Conservation (phyloP, 2,797 vertebrate genomes). For the Tokudaia tokunoshimensis region DNA sequence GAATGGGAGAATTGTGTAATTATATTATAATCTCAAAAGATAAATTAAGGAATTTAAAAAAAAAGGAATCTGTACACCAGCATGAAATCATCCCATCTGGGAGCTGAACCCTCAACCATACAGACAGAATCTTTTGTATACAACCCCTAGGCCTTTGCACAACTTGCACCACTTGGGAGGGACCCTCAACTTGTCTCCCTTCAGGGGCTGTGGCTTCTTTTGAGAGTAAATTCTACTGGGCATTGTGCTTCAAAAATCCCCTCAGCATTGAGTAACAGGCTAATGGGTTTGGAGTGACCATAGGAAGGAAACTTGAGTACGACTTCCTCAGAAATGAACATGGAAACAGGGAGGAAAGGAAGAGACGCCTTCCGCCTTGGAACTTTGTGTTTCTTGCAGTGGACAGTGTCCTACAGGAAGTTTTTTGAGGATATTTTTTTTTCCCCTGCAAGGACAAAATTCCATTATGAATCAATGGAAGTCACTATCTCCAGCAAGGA, state of each 20-base stretch:
- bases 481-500: rapidly evolving
- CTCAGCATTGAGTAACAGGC: not conserved
- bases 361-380: not conserved
- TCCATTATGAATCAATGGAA: rapidly evolving
- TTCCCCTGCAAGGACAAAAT: not conserved
- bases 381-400: not conserved
- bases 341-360: not conserved
- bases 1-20: not conserved
- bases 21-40: not conserved
- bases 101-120: not conserved
- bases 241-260: not conserved
- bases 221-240: not conserved
- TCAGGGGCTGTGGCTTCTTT: not conserved
- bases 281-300: not conserved
- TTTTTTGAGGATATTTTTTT: not conserved
- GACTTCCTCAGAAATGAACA: rapidly evolving
- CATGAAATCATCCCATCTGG: rapidly evolving
- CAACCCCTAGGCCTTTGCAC: not conserved
- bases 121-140: not conserved
- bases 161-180: not conserved
- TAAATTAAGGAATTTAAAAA: not conserved
- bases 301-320: not conserved
- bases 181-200: not conserved
- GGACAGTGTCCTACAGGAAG: not conserved
- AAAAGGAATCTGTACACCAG: not conserved